Conservation (phyloP, 2,888 invertebrate species). For the Sceliomorpha sp. region DNA sequence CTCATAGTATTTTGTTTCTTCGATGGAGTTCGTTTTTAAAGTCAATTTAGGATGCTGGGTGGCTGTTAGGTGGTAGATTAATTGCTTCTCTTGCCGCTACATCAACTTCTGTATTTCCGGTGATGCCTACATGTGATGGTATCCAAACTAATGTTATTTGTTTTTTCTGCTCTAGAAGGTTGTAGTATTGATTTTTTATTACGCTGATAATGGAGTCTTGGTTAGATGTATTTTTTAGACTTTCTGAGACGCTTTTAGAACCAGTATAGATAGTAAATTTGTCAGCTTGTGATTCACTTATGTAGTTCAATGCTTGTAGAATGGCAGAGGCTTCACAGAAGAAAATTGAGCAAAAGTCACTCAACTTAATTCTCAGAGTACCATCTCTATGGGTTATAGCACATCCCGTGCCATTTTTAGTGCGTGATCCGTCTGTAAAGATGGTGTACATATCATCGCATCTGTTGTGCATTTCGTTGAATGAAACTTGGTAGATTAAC, state of each 20-base stretch:
- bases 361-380: neutral
- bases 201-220: neutral
- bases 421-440: conserved; percentile 12
- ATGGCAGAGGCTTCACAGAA: conserved; percentile 19
- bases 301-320: neutral
- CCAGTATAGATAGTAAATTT: conserved; percentile 19
- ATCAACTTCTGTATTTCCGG: conserved; percentile 11
- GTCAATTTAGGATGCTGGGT: neutral
- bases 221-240: neutral
- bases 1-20: neutral
- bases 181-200: conserved; percentile 13
- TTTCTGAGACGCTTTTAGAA: conserved; percentile 10
- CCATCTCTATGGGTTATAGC: neutral
- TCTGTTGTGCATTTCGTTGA: neutral
- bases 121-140: conserved; percentile 16
- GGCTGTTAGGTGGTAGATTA: neutral
- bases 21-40: neutral
- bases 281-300: neutral
- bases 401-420: conserved; percentile 1
- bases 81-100: conserved; percentile 1
- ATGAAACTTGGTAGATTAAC: neutral
- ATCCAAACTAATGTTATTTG: conserved; percentile 11
- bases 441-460: neutral
- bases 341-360: conserved; percentile 8
- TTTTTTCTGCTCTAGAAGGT: neutral